These are phyloP conservation scores for Bergia sp. DNA, from an alignment of 92 coral and sea anemone species.

Conservation along the genomic window DNA sequence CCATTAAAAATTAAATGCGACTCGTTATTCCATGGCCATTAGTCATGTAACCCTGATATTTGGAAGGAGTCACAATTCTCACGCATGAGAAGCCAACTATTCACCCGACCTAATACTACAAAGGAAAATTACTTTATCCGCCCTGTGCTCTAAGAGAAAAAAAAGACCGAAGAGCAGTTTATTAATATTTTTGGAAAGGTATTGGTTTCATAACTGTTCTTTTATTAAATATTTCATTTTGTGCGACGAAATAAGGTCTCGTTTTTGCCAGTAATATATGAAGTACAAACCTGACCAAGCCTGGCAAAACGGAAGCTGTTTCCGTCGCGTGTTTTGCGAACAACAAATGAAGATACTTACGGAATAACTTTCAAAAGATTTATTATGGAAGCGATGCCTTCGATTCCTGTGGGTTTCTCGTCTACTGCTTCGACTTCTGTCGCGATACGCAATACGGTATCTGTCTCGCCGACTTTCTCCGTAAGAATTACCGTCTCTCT, in stretches of 20 bases:
- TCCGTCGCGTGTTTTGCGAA: background rate
- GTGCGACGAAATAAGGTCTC: background rate
- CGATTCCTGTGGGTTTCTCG: constrained; percentile 65
- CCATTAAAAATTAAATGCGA: background rate
- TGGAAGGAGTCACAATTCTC: no score
- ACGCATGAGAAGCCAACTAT: no score
- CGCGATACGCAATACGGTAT: constrained; percentile 48
- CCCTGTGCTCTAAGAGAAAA: constrained; percentile 9
- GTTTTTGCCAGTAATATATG: background rate
- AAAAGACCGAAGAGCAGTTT: background rate
- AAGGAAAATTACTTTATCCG: background rate
- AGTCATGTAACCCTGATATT: background rate
- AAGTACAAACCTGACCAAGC: constrained; percentile 19
- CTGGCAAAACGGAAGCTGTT: constrained; percentile 20
- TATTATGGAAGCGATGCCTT: constrained; percentile 72
- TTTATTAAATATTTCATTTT: no score
- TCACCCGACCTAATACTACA: background rate
- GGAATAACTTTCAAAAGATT: constrained; percentile 59
- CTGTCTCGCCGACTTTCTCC: constrained; percentile 59
- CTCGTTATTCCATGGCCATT: no score
- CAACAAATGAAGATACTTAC: constrained; percentile 45
- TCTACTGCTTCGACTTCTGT: constrained; percentile 78
- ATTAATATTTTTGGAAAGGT: background rate
- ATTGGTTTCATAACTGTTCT: background rate
- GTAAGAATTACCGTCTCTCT: constrained; percentile 48